These are phyloP conservation scores for Drosophila paramelanica DNA, from an alignment of 2,888 invertebrate species.

Conservation along the genomic window DNA sequence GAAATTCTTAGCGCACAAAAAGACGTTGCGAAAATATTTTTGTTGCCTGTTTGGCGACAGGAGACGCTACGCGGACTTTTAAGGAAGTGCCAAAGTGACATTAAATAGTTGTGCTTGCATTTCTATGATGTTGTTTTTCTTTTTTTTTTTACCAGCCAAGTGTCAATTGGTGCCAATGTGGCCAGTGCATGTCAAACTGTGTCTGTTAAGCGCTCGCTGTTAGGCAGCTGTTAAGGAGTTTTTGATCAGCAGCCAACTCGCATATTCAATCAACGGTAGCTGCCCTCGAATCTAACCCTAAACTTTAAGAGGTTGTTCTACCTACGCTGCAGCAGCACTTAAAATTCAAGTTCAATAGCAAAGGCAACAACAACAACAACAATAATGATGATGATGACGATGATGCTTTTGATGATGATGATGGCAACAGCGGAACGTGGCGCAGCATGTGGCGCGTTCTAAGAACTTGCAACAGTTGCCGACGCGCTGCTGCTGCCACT, in stretches of 20 bases:
- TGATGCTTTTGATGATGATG: slow-evolving; percentile 29
- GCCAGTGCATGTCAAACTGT: slow-evolving; percentile 5
- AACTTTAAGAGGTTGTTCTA: slow-evolving; percentile 32
- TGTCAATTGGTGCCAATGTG: slow-evolving; percentile 10
- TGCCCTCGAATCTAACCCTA: slow-evolving; percentile 40
- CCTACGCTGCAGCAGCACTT: slow-evolving; percentile 50
- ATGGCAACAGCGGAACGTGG: slow-evolving; percentile 68
- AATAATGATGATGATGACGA: slow-evolving; percentile 11
- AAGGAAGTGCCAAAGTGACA: slow-evolving; percentile 79
- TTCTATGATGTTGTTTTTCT: slow-evolving; percentile 31
- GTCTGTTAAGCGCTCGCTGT: background rate
- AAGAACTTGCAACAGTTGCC: slow-evolving; percentile 79
- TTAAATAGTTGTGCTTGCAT: slow-evolving; percentile 75
- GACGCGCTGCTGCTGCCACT: slow-evolving; percentile 67
- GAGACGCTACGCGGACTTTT: slow-evolving; percentile 63
- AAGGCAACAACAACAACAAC: slow-evolving; percentile 28
- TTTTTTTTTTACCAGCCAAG: background rate
- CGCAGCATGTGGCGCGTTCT: slow-evolving; percentile 79
- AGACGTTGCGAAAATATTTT: slow-evolving; percentile 66
- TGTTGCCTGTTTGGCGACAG: slow-evolving; percentile 52
- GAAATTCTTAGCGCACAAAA: slow-evolving; percentile 77
- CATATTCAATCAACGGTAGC: slow-evolving; percentile 31
- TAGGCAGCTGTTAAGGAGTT: background rate
- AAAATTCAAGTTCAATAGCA: slow-evolving; percentile 78
- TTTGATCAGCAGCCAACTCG: background rate